Base-by-base conservation (phyloP, 2,888 invertebrate species). In the Tetranychus piercei region DNA sequence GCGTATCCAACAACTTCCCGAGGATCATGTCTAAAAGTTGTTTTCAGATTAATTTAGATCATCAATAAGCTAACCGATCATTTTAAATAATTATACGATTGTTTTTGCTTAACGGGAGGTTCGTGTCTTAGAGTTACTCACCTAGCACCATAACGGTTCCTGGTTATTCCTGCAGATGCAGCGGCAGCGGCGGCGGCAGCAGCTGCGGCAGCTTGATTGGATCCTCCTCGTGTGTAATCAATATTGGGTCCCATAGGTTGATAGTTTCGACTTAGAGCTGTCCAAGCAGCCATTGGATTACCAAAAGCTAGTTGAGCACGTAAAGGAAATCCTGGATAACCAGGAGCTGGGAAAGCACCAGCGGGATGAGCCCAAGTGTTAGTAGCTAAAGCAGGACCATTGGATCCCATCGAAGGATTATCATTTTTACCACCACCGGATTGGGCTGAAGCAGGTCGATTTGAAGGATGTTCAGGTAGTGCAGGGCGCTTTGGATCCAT, bases 401-500 rank as follows among this genome's bases (percentile, higher is more conserved):
- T 75, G 11, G 72, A 22, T 18, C n/a, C 43, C 23, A 44, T 72
- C 3, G 44, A 45, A 18, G 44, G 43, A 43, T 73, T 66, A 7
- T 22, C 22, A 20, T 44, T 44, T 18, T 66, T n/a, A 44, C 9
- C 75, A 74, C 22, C 8, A n/a, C 73, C 18, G 1, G 22, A 8
- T 43, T 22, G 70, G 43, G 55, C 69, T 44, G 64, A 43, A 72
- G 43, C 73, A 6, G 82, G 81, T 76, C 84, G 83, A 78, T 87
- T 87, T 45, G 87, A 85, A 34, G 88, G 87, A 81, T 91, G 89
- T 83, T 95, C 95, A 8, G 94, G 90, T 79, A 95, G 86, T 83
- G 92, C 91, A 9, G 97, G 97, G 72, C 97, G 87, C 80, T 94
- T 94, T 6, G 93, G 90, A 85, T 99, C 99, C 79, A 88, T 87